Percentiles rank a stretch among this genome's conserved stretches.
phyloP scores from a whole-genome alignment of 2,888 invertebrate genomes.

The Andrena haemorrhoa region DNA sequence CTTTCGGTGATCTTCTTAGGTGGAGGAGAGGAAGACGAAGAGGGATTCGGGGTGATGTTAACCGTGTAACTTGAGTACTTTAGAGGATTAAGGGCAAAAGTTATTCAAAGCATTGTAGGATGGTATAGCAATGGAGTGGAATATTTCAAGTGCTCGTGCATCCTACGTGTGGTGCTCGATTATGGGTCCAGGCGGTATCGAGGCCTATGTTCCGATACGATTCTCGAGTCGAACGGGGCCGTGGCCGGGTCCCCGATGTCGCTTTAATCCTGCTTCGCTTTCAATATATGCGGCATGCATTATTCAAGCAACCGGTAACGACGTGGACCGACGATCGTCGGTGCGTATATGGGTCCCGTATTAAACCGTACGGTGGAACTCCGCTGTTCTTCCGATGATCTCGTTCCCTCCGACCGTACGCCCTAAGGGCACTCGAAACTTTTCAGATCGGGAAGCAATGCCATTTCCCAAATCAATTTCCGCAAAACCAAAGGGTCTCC shows the following conservation, averaged over 20 bases:
- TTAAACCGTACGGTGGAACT: conserved; percentile 36
- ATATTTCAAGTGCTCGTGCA: conserved; percentile 17
- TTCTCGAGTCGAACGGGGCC: conserved; percentile 46
- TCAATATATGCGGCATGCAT: conserved; percentile 73
- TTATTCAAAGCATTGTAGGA: too few relatives aligned
- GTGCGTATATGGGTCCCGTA: conserved; percentile 59
- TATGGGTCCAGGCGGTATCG: conserved; percentile 54
- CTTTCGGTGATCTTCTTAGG: too few relatives aligned
- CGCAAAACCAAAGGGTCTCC: too few relatives aligned
- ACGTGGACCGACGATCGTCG: conserved; percentile 54
- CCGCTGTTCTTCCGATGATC: conserved; percentile 23
- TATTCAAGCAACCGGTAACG: conserved; percentile 67
- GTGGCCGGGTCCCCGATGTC: conserved; percentile 57
- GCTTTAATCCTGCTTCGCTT: conserved; percentile 68
- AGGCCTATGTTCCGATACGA: conserved; percentile 64
- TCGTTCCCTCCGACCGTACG: neutral
- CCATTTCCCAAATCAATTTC: neutral
- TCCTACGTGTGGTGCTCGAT: neutral
- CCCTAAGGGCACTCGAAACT: neutral
- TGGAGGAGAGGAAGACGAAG: too few relatives aligned
- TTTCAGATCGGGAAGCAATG: neutral
- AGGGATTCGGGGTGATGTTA: too few relatives aligned
- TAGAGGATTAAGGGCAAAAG: too few relatives aligned
- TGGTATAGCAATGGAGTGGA: neutral
- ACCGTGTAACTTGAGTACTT: too few relatives aligned